Evolutionary conservation across 2,797 vertebrate genomes (phyloP), one percentile per base, ranked within the genome.

Genomic region (Pipistrellus kuhlii): DNA sequence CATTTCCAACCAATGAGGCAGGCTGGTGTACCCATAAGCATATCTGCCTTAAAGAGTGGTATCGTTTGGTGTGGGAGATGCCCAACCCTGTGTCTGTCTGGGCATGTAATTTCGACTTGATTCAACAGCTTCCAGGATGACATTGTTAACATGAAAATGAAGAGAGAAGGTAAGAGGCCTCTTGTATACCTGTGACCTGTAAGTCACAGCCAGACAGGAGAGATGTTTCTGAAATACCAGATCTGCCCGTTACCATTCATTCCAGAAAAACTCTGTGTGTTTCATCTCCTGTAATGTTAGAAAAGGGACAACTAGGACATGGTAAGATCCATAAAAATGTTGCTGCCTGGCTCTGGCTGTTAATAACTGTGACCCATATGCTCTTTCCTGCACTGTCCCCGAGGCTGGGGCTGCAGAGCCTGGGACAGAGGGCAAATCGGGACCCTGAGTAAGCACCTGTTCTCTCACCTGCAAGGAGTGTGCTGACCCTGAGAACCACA

Each of bases 401-500:
- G 20, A 57, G 59, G 10, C 1, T 20, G 9, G 17, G 9, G 0
- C 13, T 1, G 14, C 35, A n/a, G 68, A 53, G 10, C 30, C 53
- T 62, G 8, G 38, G 44, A 12, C 7, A 0, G 25, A 55, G 18
- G 51, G 48, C 55, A 23, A 5, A 30, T 25, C 4, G 57, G 62
- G n/a, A 9, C 35, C 18, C 55, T 48, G 18, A 73, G 0, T 0
- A 13, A 8, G 6, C 30, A 1, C 80, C 48, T 86, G n/a, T 75
- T 71, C 25, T 41, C 44, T 72, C 32, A 46, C 73, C 91, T 32
- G 35, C 94, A n/a, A 99, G 99, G 99, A 99, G 81, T 98, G 98
- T 0, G 97, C 98, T 0, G 99, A 99, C 96, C 98, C 98, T 0
- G 99, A 99, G 98, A 99, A 99, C 96, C 98, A 99, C 95, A 99